Evolutionary conservation across 2,113 vertebrate genomes (phyloP), one percentile per base, ranked within the genome.

Genomic region (Telmatochromis brachygnathus): DNA sequence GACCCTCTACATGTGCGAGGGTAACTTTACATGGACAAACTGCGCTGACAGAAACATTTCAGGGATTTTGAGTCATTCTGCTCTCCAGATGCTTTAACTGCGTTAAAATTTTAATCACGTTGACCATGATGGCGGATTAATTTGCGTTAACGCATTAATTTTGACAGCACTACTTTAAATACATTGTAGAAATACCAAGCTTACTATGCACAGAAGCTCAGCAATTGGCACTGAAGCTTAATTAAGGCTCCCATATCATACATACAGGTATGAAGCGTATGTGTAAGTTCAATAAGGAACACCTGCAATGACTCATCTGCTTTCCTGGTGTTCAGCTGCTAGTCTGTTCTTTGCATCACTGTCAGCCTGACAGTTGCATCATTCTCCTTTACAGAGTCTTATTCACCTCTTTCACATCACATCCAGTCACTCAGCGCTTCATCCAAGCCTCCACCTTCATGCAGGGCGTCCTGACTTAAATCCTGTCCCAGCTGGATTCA

Each of bases 1-100:
- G 53, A 54, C 0, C 10, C n/a, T n/a, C n/a, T n/a, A 21, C n/a
- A 54, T 23, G n/a, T 54, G 53, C 2, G 0, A n/a, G n/a, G n/a
- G n/a, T n/a, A 54, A 23, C 53, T 54, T 54, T 54, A 23, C 53
- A 21, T 23, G 53, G 53, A 54, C n/a, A 54, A 23, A 23, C n/a
- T 23, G n/a, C 3, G 2, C 53, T 55, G 53, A 55, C 53, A 23
- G 53, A 23, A 55, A 23, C 53, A 23, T 23, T 7, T 55, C 53
- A 55, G 53, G n/a, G n/a, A 23, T 55, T 0, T 55, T 55, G 53
- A 55, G 53, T 55, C 21, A 23, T 13, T 55, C 53, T 55, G 53
- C 53, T 0, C 53, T 55, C 53, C 53, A 2, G 21, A 55, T 55
- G 53, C 53, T 23, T 55, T 55, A 55, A 55, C 0, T 55, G 11